Evolutionary conservation across 1,140 invertebrate species (phyloP).

Genomic region (Eurosta solidaginis): DNA sequence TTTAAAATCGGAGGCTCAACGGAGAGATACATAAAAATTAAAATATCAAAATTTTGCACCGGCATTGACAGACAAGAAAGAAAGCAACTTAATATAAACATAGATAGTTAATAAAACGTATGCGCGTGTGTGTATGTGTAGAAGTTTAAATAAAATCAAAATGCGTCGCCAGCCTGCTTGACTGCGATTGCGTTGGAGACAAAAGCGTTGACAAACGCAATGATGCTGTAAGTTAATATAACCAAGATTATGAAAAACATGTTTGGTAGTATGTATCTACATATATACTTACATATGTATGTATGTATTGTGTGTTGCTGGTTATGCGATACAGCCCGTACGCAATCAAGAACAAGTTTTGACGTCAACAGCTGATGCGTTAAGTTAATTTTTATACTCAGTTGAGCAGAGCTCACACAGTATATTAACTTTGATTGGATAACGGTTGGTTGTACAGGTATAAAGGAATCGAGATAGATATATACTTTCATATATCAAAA

Average conservation of each 20-base stretch:
- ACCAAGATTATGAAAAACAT: too few species aligned
- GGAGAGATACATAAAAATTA: too few species aligned
- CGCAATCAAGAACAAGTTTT: neutral
- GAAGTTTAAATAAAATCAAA: too few species aligned
- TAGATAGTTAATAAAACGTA: too few species aligned
- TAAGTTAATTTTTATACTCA: neutral
- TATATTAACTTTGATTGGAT: neutral
- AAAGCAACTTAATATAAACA: too few species aligned
- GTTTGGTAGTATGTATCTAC: neutral
- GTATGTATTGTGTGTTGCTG: neutral
- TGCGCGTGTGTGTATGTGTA: too few species aligned
- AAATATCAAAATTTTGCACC: too few species aligned
- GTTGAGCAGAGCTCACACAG: neutral
- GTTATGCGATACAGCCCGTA: conserved; percentile 1
- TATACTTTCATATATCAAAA: too few species aligned
- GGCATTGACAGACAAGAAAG: neutral
- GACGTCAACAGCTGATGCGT: conserved; percentile 22
- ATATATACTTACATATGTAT: neutral
- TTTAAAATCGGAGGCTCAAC: too few species aligned
- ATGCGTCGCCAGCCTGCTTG: neutral
- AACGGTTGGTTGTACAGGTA: neutral
- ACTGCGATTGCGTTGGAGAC: neutral
- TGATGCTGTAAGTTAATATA: too few species aligned
- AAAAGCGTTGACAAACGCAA: neutral
- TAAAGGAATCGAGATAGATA: too few species aligned